These are phyloP conservation scores for Pagetopsis macropterus DNA, from an alignment of 2,797 vertebrate genomes.

Conservation along the genomic window DNA sequence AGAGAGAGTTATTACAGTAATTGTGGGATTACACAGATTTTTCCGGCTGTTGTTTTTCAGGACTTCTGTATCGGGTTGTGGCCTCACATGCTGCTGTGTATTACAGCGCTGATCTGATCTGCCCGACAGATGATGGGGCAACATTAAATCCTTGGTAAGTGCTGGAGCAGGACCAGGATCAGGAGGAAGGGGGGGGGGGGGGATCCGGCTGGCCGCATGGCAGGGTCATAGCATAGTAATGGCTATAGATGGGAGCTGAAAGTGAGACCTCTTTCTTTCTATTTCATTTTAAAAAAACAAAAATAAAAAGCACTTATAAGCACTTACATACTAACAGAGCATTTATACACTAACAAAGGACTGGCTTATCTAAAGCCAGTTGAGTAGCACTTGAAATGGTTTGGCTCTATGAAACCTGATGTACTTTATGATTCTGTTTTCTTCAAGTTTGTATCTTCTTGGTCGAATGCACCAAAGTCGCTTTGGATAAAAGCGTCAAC, in stretches of 20 bases:
- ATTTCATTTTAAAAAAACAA: too few relatives aligned
- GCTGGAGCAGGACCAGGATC: conserved; percentile 72
- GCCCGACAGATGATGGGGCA: conserved; percentile 68
- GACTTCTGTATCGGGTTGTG: conserved; percentile 41
- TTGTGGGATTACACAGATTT: conserved; percentile 72
- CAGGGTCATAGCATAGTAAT: conserved; percentile 18
- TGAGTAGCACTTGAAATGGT: too few relatives aligned
- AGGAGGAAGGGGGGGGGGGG: conserved; percentile 29
- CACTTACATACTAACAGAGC: too few relatives aligned
- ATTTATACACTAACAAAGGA: too few relatives aligned
- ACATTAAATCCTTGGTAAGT: conserved; percentile 80
- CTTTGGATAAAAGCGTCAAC: too few relatives aligned
- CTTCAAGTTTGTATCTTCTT: too few relatives aligned
- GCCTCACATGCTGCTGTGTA: conserved; percentile 68
- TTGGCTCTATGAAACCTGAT: too few relatives aligned
- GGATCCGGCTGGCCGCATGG: conserved; percentile 28
- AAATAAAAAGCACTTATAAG: too few relatives aligned
- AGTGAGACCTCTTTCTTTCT: conserved; percentile 57
- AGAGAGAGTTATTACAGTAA: conserved; percentile 69
- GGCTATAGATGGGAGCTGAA: conserved; percentile 13
- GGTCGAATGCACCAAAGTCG: too few relatives aligned
- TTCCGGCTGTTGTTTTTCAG: conserved; percentile 64
- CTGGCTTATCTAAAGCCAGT: too few relatives aligned
- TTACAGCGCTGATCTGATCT: conserved; percentile 71
- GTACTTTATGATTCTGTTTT: too few relatives aligned